phyloP scores from a whole-genome alignment of 1,140 invertebrate species.

The Zaprionus nigranus region DNA sequence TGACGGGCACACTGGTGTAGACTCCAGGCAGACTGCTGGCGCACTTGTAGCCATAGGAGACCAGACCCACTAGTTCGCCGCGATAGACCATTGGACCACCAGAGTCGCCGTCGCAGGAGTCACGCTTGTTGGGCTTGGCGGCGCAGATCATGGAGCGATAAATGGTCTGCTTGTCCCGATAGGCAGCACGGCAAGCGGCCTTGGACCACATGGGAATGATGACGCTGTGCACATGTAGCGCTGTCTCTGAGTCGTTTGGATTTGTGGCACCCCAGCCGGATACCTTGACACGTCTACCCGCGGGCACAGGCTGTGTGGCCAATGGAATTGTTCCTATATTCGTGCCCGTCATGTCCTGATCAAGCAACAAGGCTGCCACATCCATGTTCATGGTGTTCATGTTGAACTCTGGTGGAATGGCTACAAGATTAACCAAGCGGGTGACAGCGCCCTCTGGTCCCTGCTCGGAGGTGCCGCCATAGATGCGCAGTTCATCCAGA shows the following conservation, averaged over 20 bases:
- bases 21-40: slow-evolving; percentile 57
- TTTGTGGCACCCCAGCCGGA: slow-evolving; percentile 56
- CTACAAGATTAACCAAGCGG: slow-evolving; percentile 41
- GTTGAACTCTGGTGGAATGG: slow-evolving; percentile 44
- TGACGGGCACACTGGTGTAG: slow-evolving; percentile 61
- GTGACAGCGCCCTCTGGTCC: slow-evolving; percentile 32
- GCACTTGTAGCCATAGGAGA: slow-evolving; percentile 59
- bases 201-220: slow-evolving; percentile 59
- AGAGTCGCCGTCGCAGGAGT: slow-evolving; percentile 68
- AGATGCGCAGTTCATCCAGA: slow-evolving; percentile 33
- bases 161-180: slow-evolving; percentile 44
- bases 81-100: slow-evolving; percentile 63
- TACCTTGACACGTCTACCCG: slow-evolving; percentile 42
- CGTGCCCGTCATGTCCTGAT: slow-evolving; percentile 38
- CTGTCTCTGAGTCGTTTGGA: slow-evolving; percentile 33
- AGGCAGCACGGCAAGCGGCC: slow-evolving; percentile 37
- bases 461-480: slow-evolving; percentile 63
- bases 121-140: slow-evolving; percentile 30
- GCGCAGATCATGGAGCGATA: slow-evolving; percentile 62
- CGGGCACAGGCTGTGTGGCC: slow-evolving; percentile 37
- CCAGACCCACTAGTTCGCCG: slow-evolving; percentile 54
- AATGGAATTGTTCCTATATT: slow-evolving; percentile 57
- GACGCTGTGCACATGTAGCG: slow-evolving; percentile 52
- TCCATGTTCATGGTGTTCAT: slow-evolving; percentile 60
- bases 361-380: slow-evolving; percentile 51